A percentile compares a stretch with the other conserved stretches of the same genome.
Evolutionary conservation across 2,797 vertebrate genomes (phyloP).

Genomic region (Lagocephalus sceleratus): DNA sequence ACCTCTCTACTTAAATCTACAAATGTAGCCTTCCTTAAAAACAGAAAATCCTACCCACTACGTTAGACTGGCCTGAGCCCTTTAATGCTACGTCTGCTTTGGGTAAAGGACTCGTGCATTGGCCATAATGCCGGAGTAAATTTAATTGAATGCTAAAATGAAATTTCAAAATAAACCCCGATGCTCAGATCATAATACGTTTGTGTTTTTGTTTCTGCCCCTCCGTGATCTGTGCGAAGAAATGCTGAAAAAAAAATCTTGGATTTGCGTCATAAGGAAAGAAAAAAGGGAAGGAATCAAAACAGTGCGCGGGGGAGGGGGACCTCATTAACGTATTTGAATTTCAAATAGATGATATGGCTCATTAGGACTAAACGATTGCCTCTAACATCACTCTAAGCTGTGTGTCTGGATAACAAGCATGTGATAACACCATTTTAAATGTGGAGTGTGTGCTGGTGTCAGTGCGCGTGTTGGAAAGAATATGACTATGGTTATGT

Average conservation of each 20-base stretch:
- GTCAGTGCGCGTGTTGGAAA: conserved; percentile 37
- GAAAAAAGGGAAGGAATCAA: conserved; percentile 28
- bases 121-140: too few relatives aligned
- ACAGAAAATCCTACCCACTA: too few relatives aligned
- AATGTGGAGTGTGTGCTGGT: conserved; percentile 50
- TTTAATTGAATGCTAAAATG: neutral
- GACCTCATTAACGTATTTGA: conserved; percentile 73
- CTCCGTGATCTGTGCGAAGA: too few relatives aligned
- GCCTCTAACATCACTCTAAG: conserved; percentile 75
- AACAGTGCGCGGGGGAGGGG: conserved; percentile 45
- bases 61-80: too few relatives aligned
- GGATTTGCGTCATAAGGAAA: conserved; percentile 24
- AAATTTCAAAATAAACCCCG: neutral
- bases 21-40: too few relatives aligned
- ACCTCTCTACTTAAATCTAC: too few relatives aligned
- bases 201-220: neutral
- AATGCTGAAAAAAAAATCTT: neutral
- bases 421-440: conserved; percentile 72
- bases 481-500: conserved; percentile 49
- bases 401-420: conserved; percentile 76
- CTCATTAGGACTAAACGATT: conserved; percentile 78
- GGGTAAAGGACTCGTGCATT: neutral
- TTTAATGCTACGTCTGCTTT: neutral
- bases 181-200: too few relatives aligned
- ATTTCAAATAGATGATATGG: conserved; percentile 79